Conservation (phyloP, 64 coral and sea anemone genomes). For the Montipora sp. region DNA sequence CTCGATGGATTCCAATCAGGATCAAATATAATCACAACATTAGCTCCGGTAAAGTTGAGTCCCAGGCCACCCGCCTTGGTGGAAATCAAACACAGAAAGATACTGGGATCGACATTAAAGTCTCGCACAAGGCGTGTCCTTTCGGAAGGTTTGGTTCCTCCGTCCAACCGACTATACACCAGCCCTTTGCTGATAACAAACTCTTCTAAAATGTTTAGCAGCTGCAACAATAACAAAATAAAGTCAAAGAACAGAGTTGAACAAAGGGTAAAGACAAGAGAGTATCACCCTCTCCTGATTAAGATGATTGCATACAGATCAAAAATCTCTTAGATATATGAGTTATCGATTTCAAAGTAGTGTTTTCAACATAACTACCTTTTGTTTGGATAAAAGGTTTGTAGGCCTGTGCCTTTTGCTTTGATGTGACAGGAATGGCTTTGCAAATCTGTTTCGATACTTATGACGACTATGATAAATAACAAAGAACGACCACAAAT, state of each 20-base stretch:
- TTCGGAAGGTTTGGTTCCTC: slow-evolving; percentile 64
- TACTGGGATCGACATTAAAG: slow-evolving; percentile 79
- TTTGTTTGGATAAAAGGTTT: no score
- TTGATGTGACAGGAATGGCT: no score
- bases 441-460: no score
- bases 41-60: slow-evolving; percentile 93
- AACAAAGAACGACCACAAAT: no score
- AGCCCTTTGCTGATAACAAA: slow-evolving; percentile 80
- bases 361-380: no score
- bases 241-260: neutral
- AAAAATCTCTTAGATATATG: no score
- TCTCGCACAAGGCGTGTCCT: slow-evolving; percentile 82
- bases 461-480: no score
- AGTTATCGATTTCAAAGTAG: no score
- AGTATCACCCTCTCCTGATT: no score
- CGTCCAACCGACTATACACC: slow-evolving; percentile 88
- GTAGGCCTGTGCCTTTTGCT: no score
- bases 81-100: slow-evolving; percentile 82
- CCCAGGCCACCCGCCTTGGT: slow-evolving; percentile 86
- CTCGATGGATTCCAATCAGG: slow-evolving; percentile 94
- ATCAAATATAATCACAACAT: slow-evolving; percentile 98
- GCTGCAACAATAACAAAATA: slow-evolving; percentile 38
- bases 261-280: no score
- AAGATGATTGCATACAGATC: no score
- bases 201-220: slow-evolving; percentile 89